Conservation (phyloP, 2,797 vertebrate species). For the Hydrocynus forskahlii region DNA sequence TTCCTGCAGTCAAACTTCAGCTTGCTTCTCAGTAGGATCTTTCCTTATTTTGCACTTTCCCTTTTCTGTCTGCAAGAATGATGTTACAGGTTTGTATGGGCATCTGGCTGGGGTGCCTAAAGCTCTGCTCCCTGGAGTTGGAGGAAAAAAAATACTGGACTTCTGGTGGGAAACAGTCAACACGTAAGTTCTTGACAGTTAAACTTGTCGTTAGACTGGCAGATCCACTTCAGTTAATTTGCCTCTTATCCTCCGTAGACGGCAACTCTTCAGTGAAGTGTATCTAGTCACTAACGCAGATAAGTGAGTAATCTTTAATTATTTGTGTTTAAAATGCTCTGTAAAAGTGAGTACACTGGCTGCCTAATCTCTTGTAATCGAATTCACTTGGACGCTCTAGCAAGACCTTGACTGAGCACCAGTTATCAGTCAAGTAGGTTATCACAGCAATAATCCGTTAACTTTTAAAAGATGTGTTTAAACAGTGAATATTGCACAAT, state of each 20-base stretch:
- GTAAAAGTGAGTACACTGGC: too few species aligned
- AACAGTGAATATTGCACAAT: too few species aligned
- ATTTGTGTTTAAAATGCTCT: too few species aligned
- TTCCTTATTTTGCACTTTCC: not conserved
- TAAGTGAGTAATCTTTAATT: conserved; percentile 76
- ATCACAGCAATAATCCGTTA: too few species aligned
- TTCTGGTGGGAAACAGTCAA: conserved; percentile 87
- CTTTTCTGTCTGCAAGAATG: conserved; percentile 69
- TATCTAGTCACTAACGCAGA: conserved; percentile 87
- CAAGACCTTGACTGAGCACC: too few species aligned
- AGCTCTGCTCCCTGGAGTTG: conserved; percentile 81
- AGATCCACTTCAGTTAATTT: not conserved
- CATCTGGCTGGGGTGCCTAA: conserved; percentile 81
- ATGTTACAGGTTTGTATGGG: conserved; percentile 78
- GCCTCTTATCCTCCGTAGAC: conserved; percentile 63
- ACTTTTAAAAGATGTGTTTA: too few species aligned
- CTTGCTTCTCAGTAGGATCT: not conserved
- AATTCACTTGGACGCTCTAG: too few species aligned
- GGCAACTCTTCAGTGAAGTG: conserved; percentile 83
- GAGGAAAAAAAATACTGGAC: conserved; percentile 84
- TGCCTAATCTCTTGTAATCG: too few species aligned
- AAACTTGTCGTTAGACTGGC: not conserved
- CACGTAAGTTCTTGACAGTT: conserved; percentile 69
- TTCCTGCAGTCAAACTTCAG: not conserved
- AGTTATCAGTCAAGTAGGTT: not conserved